Evolutionary conservation across 2,888 invertebrate genomes (phyloP).

Genomic region (Noctua comes): DNA sequence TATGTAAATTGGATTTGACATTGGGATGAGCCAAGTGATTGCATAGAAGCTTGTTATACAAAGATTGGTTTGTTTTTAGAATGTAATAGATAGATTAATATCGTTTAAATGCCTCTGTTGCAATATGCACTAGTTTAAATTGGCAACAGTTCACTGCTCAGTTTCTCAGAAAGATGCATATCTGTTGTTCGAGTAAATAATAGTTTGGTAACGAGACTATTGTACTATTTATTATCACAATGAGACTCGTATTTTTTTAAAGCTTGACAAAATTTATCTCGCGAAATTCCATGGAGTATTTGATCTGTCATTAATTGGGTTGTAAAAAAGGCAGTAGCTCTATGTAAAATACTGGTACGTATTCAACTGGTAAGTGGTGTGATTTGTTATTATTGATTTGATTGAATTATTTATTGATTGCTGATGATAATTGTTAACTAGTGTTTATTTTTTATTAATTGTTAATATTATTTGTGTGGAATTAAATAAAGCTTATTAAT

Average conservation of each 20-base stretch:
- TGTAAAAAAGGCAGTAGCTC: background rate
- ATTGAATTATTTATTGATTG: no score
- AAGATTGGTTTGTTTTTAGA: constrained; percentile 17
- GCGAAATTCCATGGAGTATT: no score
- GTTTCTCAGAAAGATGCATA: constrained; percentile 47
- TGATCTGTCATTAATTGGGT: background rate
- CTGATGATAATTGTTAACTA: no score
- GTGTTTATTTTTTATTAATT: no score
- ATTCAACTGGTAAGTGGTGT: background rate
- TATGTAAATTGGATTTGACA: constrained; percentile 46
- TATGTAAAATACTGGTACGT: background rate
- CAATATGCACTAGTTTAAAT: constrained; percentile 43
- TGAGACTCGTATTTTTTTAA: background rate
- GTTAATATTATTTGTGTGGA: no score
- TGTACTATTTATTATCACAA: background rate
- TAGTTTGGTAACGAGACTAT: background rate
- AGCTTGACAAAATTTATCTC: no score
- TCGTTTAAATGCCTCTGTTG: constrained; percentile 8
- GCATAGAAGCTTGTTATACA: background rate
- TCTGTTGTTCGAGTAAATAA: constrained; percentile 17
- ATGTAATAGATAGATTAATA: constrained; percentile 6
- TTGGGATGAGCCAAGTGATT: constrained; percentile 51
- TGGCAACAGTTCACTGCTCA: constrained; percentile 26
- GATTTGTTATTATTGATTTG: no score
- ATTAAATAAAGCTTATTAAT: no score